These are phyloP conservation scores for Bombus waltoni DNA, from an alignment of 1,140 invertebrate species.

Conservation along the genomic window DNA sequence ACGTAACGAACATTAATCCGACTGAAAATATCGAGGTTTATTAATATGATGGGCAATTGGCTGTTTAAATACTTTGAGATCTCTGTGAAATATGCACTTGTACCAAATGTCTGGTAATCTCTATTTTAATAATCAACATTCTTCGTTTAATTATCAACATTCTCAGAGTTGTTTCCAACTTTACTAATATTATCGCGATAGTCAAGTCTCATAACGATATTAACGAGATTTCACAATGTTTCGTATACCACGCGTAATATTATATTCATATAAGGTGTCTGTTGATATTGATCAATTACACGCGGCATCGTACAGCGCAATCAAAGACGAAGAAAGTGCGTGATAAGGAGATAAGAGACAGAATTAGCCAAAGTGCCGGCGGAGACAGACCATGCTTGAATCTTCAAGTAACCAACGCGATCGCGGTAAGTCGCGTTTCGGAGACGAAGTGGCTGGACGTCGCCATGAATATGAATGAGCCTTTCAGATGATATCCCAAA, in stretches of 20 bases:
- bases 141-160: too few species aligned
- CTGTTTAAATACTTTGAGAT: too few species aligned
- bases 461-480: conserved; percentile 78
- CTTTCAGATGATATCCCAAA: conserved; percentile 61
- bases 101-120: too few species aligned
- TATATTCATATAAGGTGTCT: not conserved
- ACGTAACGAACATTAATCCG: too few species aligned
- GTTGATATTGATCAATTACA: not conserved
- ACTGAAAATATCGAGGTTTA: too few species aligned
- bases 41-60: too few species aligned
- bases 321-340: conserved; percentile 38
- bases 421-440: conserved; percentile 50
- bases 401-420: conserved; percentile 65
- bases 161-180: too few species aligned
- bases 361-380: conserved; percentile 41
- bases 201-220: too few species aligned
- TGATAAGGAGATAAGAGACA: conserved; percentile 56
- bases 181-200: too few species aligned
- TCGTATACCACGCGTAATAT: not conserved
- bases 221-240: too few species aligned
- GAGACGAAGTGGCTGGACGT: conserved; percentile 71
- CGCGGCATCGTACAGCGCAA: not conserved
- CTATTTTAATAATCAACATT: too few species aligned
- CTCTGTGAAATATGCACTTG: too few species aligned
- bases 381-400: conserved; percentile 49